Conservation (phyloP, 2,113 vertebrate species). For the Deroptyus accipitrinus region DNA sequence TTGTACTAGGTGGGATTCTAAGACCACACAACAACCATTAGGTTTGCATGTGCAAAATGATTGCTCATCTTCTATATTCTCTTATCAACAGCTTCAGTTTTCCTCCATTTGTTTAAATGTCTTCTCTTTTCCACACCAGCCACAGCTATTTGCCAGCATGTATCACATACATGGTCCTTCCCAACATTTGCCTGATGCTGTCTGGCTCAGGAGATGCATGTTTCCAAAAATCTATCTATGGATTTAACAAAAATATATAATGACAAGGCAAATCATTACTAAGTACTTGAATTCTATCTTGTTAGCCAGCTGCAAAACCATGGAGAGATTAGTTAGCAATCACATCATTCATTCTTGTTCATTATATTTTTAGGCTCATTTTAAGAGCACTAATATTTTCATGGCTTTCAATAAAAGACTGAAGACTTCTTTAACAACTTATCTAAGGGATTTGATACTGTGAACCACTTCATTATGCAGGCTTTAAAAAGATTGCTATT, state of each 20-base stretch:
- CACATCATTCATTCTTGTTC: background rate
- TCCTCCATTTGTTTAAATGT: background rate
- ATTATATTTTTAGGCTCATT: background rate
- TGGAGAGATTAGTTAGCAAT: background rate
- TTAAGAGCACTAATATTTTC: background rate
- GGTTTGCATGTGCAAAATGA: background rate
- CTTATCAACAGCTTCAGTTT: background rate
- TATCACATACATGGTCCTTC: background rate
- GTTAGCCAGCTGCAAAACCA: background rate
- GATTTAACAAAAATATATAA: background rate
- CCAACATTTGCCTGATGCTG: background rate
- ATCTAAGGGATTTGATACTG: background rate
- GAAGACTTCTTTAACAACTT: background rate
- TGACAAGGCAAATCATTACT: background rate
- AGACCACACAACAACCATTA: background rate
- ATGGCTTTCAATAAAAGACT: background rate
- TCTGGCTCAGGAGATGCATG: fast-evolving
- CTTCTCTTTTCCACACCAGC: background rate
- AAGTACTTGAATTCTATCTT: background rate
- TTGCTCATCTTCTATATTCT: background rate
- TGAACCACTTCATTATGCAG: background rate
- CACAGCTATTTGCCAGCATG: background rate
- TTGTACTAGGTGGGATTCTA: background rate
- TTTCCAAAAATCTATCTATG: background rate
- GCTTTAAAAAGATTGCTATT: background rate